A percentile compares a stretch with the other conserved stretches of the same genome.
phyloP scores from a whole-genome alignment of 2,113 vertebrate species.

The Lucifuga dentata region DNA sequence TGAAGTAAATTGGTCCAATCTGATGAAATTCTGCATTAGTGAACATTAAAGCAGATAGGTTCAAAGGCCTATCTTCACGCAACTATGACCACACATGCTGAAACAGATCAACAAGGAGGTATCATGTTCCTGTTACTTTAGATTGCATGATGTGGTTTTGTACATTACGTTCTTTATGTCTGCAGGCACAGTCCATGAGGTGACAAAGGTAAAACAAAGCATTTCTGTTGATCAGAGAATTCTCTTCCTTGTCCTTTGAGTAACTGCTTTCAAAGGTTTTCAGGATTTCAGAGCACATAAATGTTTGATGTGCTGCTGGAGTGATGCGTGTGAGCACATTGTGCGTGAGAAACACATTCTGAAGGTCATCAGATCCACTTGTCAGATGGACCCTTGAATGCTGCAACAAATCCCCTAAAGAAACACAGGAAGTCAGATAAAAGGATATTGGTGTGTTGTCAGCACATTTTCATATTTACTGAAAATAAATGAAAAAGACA shows the following conservation, averaged over 20 bases:
- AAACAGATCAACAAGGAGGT: slow-evolving; percentile 50
- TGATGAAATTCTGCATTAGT: slow-evolving; percentile 62
- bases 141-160: slow-evolving; percentile 8
- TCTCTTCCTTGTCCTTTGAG: slow-evolving; percentile 11
- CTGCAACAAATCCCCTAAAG: slow-evolving; percentile 46
- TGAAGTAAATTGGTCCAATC: slow-evolving; percentile 63
- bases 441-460: slow-evolving; percentile 43
- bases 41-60: slow-evolving; percentile 61
- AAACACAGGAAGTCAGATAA: slow-evolving; percentile 28
- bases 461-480: slow-evolving; percentile 64
- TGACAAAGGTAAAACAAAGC: slow-evolving; percentile 42
- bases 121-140: slow-evolving; percentile 14
- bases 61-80: slow-evolving; percentile 61
- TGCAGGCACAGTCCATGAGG: background rate
- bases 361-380: slow-evolving; percentile 74
- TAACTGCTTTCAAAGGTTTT: slow-evolving; percentile 54
- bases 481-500: slow-evolving; percentile 55
- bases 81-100: slow-evolving; percentile 40
- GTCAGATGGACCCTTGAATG: slow-evolving; percentile 55
- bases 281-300: slow-evolving; percentile 58
- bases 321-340: slow-evolving; percentile 42
- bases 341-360: slow-evolving; percentile 53
- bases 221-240: slow-evolving; percentile 43
- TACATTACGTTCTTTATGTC: slow-evolving; percentile 44
- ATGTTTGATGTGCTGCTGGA: slow-evolving; percentile 68